phyloP scores from a whole-genome alignment of 2,797 vertebrate genomes.

The Pagetopsis macropterus region DNA sequence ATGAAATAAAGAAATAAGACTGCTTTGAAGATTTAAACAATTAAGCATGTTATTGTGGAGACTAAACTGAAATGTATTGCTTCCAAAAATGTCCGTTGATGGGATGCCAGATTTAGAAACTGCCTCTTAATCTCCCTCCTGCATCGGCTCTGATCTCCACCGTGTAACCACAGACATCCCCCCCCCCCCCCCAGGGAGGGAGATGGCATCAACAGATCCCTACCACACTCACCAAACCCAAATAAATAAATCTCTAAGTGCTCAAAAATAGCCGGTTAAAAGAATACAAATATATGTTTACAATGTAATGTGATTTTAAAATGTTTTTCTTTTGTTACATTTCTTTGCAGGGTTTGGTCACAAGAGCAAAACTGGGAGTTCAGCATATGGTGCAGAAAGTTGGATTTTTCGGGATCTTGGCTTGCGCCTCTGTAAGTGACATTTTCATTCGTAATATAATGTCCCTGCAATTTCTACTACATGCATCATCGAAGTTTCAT shows the following conservation, averaged over 20 bases:
- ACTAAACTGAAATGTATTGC: constrained; percentile 4
- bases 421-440: constrained; percentile 89
- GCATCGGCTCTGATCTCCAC: constrained; percentile 47
- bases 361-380: constrained; percentile 93
- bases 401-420: constrained; percentile 97
- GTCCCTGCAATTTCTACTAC: not conserved
- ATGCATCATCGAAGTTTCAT: not conserved
- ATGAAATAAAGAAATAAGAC: not conserved
- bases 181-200: not conserved
- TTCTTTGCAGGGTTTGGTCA: constrained; percentile 89
- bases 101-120: constrained; percentile 34
- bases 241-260: constrained; percentile 7
- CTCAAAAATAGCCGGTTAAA: constrained; percentile 42
- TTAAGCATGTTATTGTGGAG: not conserved
- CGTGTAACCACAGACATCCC: constrained; percentile 45
- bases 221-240: constrained; percentile 25
- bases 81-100: constrained; percentile 26
- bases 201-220: constrained; percentile 32
- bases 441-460: not conserved
- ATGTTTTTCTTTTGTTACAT: not conserved
- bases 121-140: constrained; percentile 29
- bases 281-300: constrained; percentile 20
- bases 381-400: constrained; percentile 98
- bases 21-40: not conserved
- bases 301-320: not conserved